phyloP scores from a whole-genome alignment of 2,888 invertebrate genomes.

The Megamerina dolium region DNA sequence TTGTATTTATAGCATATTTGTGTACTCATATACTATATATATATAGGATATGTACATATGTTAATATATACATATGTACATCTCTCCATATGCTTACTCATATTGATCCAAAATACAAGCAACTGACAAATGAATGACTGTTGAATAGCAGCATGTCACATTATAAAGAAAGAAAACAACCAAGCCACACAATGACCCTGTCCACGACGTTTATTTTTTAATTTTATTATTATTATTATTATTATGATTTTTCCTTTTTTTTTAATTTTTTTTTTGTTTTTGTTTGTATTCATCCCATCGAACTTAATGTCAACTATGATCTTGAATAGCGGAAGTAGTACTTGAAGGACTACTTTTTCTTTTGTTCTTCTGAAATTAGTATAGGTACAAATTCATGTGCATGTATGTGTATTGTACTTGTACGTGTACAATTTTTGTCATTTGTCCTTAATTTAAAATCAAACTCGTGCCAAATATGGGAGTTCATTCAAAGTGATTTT shows the following conservation, averaged over 20 bases:
- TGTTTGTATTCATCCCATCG: no score
- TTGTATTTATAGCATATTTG: background rate
- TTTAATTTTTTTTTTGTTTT: no score
- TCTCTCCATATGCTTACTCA: no score
- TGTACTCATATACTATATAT: no score
- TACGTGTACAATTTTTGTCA: background rate
- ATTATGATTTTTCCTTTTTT: no score
- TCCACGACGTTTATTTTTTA: background rate
- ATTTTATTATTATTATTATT: no score
- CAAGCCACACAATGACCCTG: conserved; percentile 5
- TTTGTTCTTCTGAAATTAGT: background rate
- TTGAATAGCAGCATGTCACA: conserved; percentile 29
- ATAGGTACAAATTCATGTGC: background rate
- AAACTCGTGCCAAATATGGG: conserved; percentile 6
- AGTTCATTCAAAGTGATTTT: conserved; percentile 9
- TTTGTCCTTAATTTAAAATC: background rate
- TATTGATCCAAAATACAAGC: no score
- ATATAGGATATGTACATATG: no score
- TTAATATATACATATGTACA: no score
- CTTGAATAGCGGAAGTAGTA: background rate
- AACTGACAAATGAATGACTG: no score
- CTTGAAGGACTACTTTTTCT: background rate
- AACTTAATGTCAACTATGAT: conserved; percentile 4
- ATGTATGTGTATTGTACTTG: background rate
- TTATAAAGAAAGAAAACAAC: conserved; percentile 19